Percentiles rank a stretch among this genome's conserved stretches.
phyloP scores from a whole-genome alignment of 2,113 vertebrate genomes.

The Malaclemys terrapin region DNA sequence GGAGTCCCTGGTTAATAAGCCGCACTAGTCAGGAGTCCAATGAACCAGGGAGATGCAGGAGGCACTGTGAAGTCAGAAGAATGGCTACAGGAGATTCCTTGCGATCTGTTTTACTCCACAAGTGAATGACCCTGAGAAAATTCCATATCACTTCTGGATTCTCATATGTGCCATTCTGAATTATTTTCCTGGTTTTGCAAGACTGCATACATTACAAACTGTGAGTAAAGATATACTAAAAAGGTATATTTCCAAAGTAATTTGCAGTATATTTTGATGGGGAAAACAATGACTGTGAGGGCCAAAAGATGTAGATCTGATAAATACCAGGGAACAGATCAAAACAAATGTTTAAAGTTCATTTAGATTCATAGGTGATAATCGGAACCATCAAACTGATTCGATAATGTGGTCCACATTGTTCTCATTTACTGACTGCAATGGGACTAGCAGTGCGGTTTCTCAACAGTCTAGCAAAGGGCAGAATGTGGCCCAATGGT shows the following conservation, averaged over 20 bases:
- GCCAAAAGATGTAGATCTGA: not conserved
- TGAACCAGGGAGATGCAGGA: not conserved
- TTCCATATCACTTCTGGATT: not conserved
- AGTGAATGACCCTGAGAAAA: not conserved
- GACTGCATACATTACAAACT: not conserved
- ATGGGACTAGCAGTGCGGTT: not conserved
- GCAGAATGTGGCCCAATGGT: not conserved
- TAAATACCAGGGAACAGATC: not conserved
- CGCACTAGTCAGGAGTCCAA: not conserved
- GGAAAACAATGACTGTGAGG: not conserved
- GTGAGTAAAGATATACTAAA: conserved; percentile 38
- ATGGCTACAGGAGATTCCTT: not conserved
- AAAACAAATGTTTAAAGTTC: not conserved
- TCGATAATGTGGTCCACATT: not conserved
- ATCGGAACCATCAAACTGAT: conserved; percentile 11
- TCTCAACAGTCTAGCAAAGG: not conserved
- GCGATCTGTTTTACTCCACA: not conserved
- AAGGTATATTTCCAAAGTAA: not conserved
- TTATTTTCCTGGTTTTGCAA: not conserved
- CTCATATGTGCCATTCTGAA: not conserved
- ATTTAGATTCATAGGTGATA: not conserved
- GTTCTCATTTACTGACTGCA: not conserved
- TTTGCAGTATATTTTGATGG: not conserved
- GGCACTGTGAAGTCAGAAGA: not conserved
- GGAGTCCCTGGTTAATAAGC: not conserved